Evolutionary conservation across 2,113 vertebrate species (phyloP).

Genomic region (Addax nasomaculatus): DNA sequence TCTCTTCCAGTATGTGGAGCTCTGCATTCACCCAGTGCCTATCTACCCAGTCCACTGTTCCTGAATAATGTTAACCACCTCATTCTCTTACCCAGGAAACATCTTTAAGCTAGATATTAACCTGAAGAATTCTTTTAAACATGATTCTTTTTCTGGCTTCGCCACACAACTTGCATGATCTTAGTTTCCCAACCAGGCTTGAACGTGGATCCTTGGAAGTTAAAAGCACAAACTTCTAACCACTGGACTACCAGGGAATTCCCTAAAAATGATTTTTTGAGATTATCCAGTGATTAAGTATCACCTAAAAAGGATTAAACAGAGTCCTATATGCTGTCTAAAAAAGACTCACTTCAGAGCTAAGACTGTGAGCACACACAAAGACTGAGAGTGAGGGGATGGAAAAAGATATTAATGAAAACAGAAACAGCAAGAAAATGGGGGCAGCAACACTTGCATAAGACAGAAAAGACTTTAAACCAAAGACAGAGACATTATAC

Average conservation of each 20-base stretch:
- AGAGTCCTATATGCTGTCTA: neutral
- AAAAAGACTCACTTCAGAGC: neutral
- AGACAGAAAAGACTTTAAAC: neutral
- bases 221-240: neutral
- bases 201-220: neutral
- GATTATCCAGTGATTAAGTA: neutral
- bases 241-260: neutral
- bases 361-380: neutral
- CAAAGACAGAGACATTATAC: neutral
- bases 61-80: neutral
- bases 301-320: neutral
- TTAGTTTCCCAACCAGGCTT: neutral
- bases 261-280: neutral
- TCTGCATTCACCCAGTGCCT: neutral
- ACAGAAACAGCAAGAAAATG: neutral
- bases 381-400: neutral
- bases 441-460: neutral
- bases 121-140: neutral
- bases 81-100: neutral
- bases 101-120: neutral
- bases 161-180: neutral
- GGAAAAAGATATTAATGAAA: neutral
- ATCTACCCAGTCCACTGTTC: neutral
- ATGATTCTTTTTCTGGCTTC: neutral
- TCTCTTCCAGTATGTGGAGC: neutral